Evolutionary conservation across 1,140 invertebrate species (phyloP), one percentile per base, ranked within the genome.

Genomic region (Sycophaga agraensis): DNA sequence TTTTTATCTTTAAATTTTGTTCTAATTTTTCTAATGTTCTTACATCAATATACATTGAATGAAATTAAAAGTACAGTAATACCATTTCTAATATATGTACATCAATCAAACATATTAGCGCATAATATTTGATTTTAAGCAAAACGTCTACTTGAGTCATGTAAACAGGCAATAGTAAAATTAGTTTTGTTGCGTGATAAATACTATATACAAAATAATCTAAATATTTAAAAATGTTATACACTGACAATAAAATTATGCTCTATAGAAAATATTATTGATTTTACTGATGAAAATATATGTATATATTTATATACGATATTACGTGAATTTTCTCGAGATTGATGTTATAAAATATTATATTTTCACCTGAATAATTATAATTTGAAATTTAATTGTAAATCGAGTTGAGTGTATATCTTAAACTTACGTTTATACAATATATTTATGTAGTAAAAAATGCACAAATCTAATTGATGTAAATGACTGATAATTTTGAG

Each of bases 41-140:
- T 14, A 57, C 24, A 22, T 9, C 28, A 24, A 24, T 35, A 24
- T 57, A 19, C 8, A 34, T 54, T 42, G 37, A 42, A 42, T 16
- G 39, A 22, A 49, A 26, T 19, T 19, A 19, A 43, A 19, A 43
- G 17, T 19, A 19, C 21, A 4, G 37, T n/a, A n/a, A n/a, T n/a
- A n/a, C n/a, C n/a, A n/a, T n/a, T n/a, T n/a, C n/a, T n/a, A n/a
- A n/a, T n/a, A n/a, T n/a, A n/a, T n/a, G n/a, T n/a, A n/a, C n/a
- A n/a, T n/a, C n/a, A n/a, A n/a, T n/a, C n/a, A 39, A 28, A 46
- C 57, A 50, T 59, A 59, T 50, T 42, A 46, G 42, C 57, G 57
- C 57, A 59, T 59, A 59, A 61, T 35, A 51, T 35, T 53, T 53
- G 28, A 43, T 54, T n/a, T 11, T 46, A 54, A 28, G 24, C 40